Evolutionary conservation across 2,888 invertebrate genomes (phyloP), one percentile per base, ranked within the genome.

Genomic region (Troides aeacus): DNA sequence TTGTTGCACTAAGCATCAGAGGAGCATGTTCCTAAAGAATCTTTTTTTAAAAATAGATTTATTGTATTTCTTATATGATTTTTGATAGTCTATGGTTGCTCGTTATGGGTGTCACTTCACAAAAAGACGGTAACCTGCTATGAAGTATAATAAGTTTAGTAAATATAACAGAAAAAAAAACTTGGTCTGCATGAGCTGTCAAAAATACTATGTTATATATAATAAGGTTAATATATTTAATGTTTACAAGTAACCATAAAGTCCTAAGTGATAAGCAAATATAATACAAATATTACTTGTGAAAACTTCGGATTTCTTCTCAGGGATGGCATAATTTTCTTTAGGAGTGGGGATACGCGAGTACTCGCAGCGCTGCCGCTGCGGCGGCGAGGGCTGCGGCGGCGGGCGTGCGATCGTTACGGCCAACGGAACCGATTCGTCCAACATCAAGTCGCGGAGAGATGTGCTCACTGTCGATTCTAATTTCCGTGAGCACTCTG

Each of bases 341-440:
- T 87, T 87, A 46, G 85, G 82, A 53, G 87, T 89, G 57, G 89
- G 90, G 75, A 89, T 89, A 62, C 89, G 83, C 2, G 90, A 89
- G 78, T 80, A 82, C 71, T 89, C 89, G 12, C 83, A 72, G 2
- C 87, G 85, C 64, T 86, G 88, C 1, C 87, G 84, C 74, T 87
- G 88, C 73, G 88, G 88, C 61, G 89, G 86, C 68, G 88, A 85
- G 17, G 88, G 86, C 76, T 82, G 86, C 73, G 88, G 86, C 62
- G 75, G 75, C 39, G 84, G 84, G 2, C 82, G 81, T 60, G 78
- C 50, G 72, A 50, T 85, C 72, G 88, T 84, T 74, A 74, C 53
- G 83, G 82, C 7, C 81, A 81, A 59, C 76, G 50, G 86, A 82
- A 74, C 67, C 23, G 74, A 70, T 58, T 78, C 83, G n/a, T 79